Evolutionary conservation across 2,888 invertebrate species (phyloP).

Genomic region (Melikaiella ostensackeni): DNA sequence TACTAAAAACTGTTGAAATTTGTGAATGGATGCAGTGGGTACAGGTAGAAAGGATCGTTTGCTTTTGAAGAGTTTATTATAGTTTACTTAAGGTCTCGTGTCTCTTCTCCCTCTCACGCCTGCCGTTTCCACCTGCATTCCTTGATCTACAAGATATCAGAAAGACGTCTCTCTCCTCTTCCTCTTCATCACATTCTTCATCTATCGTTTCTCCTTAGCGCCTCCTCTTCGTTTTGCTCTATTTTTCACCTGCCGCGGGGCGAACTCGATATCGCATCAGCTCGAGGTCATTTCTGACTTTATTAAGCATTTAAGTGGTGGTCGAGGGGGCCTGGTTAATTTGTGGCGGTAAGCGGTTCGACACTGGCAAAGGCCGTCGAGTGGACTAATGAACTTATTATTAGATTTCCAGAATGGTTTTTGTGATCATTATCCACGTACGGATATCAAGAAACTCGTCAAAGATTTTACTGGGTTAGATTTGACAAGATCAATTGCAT

Average conservation of each 20-base stretch:
- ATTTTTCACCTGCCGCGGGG: constrained; percentile 19
- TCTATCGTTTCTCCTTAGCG: constrained; percentile 23
- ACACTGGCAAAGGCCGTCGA: constrained; percentile 46
- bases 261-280: constrained; percentile 46
- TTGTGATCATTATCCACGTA: constrained; percentile 12
- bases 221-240: constrained; percentile 28
- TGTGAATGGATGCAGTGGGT: not conserved
- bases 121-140: constrained; percentile 9
- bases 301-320: constrained; percentile 57
- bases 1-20: not conserved
- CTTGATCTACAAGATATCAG: constrained; percentile 9
- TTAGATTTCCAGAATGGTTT: constrained; percentile 60
- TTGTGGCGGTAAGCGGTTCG: constrained; percentile 51
- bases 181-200: constrained; percentile 31
- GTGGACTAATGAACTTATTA: constrained; percentile 68
- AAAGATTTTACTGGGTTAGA: not conserved
- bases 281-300: constrained; percentile 53
- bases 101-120: constrained; percentile 1
- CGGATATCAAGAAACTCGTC: constrained; percentile 10
- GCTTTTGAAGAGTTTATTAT: constrained; percentile 15
- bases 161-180: constrained; percentile 21
- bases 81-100: constrained; percentile 12
- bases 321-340: constrained; percentile 56
- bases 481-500: constrained; percentile 29
- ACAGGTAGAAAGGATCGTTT: constrained; percentile 14